Conservation (phyloP, 92 coral and sea anemone genomes). For the Actinernus sp. region DNA sequence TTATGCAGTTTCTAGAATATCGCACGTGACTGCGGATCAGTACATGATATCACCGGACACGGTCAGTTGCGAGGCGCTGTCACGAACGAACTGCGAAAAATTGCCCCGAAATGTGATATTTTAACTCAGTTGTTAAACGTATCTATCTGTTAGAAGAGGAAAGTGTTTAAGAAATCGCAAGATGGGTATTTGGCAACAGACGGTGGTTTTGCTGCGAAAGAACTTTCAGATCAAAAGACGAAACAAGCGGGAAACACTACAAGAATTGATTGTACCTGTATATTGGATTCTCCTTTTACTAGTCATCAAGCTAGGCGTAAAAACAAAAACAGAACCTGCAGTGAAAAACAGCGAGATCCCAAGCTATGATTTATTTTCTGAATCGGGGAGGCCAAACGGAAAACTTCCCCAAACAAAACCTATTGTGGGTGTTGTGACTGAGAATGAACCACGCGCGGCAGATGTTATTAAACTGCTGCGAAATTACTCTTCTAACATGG, state of each 20-base stretch:
- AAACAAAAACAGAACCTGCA: conserved; percentile 40
- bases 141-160: too few species aligned
- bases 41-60: too few species aligned
- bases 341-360: conserved; percentile 69
- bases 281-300: conserved; percentile 74
- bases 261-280: conserved; percentile 81
- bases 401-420: not conserved
- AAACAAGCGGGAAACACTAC: conserved; percentile 72
- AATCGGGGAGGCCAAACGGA: not conserved
- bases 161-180: too few species aligned
- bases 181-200: conserved; percentile 78
- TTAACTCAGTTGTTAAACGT: too few species aligned
- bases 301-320: conserved; percentile 32
- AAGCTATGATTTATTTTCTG: conserved; percentile 6
- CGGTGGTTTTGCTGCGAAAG: conserved; percentile 66
- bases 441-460: conserved; percentile 36
- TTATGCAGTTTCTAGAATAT: too few species aligned
- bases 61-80: too few species aligned
- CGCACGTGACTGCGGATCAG: too few species aligned
- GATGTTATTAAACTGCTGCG: conserved; percentile 40
- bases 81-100: too few species aligned
- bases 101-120: too few species aligned
- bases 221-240: conserved; percentile 77
- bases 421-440: conserved; percentile 53
- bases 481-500: conserved; percentile 17